These are phyloP conservation scores for Illadopsis cleaveri DNA, from an alignment of 2,113 vertebrate genomes.

Conservation along the genomic window DNA sequence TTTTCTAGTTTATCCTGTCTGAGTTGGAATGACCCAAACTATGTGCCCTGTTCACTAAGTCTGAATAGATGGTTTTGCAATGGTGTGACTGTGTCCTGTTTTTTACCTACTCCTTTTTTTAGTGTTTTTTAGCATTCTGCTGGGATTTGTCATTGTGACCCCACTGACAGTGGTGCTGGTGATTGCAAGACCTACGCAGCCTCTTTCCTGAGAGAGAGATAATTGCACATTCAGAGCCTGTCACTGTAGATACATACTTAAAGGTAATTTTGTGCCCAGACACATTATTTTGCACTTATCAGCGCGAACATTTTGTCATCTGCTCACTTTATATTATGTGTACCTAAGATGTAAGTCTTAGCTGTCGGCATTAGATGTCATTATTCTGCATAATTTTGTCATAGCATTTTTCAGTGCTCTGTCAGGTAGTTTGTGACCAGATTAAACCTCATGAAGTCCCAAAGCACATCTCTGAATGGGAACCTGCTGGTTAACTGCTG, in stretches of 20 bases:
- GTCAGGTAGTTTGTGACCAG: not conserved
- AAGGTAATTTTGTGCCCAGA: not conserved
- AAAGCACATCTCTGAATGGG: not conserved
- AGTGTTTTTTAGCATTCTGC: not conserved
- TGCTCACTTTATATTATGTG: not conserved
- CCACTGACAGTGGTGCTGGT: not conserved
- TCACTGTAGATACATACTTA: not conserved
- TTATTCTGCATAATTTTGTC: not conserved
- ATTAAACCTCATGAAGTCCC: not conserved
- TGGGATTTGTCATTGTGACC: not conserved
- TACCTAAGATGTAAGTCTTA: not conserved
- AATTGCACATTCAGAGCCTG: not conserved
- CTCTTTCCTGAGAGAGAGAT: not conserved
- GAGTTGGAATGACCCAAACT: not conserved
- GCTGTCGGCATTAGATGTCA: not conserved
- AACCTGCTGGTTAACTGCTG: not conserved
- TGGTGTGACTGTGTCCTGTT: not conserved
- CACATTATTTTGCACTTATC: not conserved
- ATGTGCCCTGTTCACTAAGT: not conserved
- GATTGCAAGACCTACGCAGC: not conserved
- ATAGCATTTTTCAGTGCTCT: not conserved
- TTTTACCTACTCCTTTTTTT: not conserved
- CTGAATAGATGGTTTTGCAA: not conserved
- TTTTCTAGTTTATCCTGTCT: not conserved
- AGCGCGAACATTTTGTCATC: conserved; percentile 5